Percentiles rank a stretch among this genome's conserved stretches.
These are phyloP conservation scores for Megalonaias nervosa DNA, from an alignment of 1,140 invertebrate genomes.

Conservation along the genomic window DNA sequence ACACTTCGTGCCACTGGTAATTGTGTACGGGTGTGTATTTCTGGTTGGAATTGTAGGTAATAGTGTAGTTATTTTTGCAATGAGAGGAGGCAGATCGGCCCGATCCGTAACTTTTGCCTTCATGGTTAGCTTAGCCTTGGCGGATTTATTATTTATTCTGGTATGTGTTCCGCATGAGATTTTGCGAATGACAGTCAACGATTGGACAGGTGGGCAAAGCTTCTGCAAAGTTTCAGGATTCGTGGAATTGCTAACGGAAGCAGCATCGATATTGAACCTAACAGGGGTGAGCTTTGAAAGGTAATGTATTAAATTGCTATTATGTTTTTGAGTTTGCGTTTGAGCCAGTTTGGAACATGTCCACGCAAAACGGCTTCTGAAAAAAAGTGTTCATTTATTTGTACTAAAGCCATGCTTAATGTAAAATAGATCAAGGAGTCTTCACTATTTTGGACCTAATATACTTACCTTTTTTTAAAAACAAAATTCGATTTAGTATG, in stretches of 20 bases:
- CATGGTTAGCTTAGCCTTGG: conserved; percentile 91
- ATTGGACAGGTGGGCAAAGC: conserved; percentile 83
- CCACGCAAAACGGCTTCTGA: no score
- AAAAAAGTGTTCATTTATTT: no score
- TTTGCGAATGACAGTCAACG: conserved; percentile 88
- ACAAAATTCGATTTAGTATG: no score
- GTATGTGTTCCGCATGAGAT: conserved; percentile 91
- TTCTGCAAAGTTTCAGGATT: conserved; percentile 56
- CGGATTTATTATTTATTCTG: conserved; percentile 91
- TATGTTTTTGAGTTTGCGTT: no score
- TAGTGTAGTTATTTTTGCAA: conserved; percentile 86
- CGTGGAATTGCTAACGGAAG: conserved; percentile 59
- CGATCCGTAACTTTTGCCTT: conserved; percentile 92
- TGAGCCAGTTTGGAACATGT: no score
- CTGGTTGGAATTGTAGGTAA: conserved; percentile 87
- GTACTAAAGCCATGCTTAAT: no score
- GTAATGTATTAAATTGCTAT: conserved; percentile 30
- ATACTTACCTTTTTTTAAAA: neutral
- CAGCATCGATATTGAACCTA: conserved; percentile 65
- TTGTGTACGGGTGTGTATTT: conserved; percentile 79
- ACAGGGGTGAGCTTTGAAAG: conserved; percentile 68
- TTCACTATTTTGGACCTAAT: neutral
- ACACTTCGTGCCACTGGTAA: conserved; percentile 65
- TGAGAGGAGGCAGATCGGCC: conserved; percentile 86
- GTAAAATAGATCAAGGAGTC: neutral